Percentiles rank a stretch among this genome's conserved stretches.
phyloP scores from a whole-genome alignment of 2,113 vertebrate species.

The Ibidorhyncha struthersii region DNA sequence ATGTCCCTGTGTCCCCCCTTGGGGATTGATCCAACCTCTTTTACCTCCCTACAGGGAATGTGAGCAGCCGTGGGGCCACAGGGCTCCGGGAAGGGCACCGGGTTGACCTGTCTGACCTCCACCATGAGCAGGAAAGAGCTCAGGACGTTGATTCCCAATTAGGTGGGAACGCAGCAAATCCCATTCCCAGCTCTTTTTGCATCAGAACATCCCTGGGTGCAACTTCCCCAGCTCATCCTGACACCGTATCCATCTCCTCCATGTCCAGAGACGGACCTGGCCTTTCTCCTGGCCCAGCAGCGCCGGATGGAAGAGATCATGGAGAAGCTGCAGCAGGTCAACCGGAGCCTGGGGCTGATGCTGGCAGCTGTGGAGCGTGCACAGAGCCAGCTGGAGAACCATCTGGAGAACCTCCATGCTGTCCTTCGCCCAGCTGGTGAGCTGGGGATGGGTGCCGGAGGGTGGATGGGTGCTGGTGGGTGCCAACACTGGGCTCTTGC shows the following conservation, averaged over 20 bases:
- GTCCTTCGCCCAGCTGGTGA: slow-evolving; percentile 78
- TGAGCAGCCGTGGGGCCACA: slow-evolving; percentile 64
- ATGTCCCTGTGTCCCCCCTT: fast-evolving
- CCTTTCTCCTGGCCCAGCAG: slow-evolving; percentile 78
- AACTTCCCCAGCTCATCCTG: not conserved
- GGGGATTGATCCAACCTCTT: not conserved
- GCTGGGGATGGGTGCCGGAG: not conserved
- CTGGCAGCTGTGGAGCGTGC: slow-evolving; percentile 71
- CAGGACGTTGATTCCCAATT: slow-evolving; percentile 74
- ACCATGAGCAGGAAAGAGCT: slow-evolving; percentile 63
- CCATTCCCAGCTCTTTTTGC: not conserved
- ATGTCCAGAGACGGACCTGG: slow-evolving; percentile 67
- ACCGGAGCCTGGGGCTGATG: slow-evolving; percentile 76
- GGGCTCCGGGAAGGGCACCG: slow-evolving; percentile 66
- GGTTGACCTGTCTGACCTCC: slow-evolving; percentile 66
- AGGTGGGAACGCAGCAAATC: not conserved
- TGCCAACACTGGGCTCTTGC: not conserved
- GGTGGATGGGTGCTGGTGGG: fast-evolving
- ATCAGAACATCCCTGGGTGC: fast-evolving
- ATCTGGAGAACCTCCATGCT: slow-evolving; percentile 71
- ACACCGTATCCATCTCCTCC: fast-evolving
- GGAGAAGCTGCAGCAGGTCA: slow-evolving; percentile 80
- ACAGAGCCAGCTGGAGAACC: slow-evolving; percentile 70
- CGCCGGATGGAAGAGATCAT: slow-evolving; percentile 71
- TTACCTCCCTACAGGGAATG: slow-evolving; percentile 65